phyloP scores from a whole-genome alignment of 2,888 invertebrate species.

The Tetramorium bicarinatum region DNA sequence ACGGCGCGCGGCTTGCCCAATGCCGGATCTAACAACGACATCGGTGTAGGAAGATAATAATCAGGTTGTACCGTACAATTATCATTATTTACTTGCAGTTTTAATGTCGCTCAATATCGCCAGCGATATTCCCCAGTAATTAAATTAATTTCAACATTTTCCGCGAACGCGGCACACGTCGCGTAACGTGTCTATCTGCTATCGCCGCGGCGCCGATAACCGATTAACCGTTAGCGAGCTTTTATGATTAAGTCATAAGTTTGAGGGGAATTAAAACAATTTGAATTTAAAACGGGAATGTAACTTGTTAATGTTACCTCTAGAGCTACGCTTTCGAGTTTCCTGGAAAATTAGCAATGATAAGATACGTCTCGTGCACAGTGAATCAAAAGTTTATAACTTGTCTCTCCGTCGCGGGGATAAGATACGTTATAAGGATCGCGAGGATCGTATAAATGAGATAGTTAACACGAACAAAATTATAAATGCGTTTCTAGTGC shows the following conservation, averaged over 20 bases:
- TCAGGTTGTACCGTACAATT: conserved; percentile 64
- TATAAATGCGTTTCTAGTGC: not conserved
- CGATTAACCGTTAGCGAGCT: not conserved
- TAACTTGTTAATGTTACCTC: not conserved
- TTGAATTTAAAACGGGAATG: not conserved
- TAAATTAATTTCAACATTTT: conserved; percentile 45
- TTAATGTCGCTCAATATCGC: conserved; percentile 53
- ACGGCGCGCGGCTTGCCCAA: conserved; percentile 66
- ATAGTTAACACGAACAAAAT: not conserved
- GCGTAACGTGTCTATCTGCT: not conserved
- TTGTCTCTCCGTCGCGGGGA: not conserved
- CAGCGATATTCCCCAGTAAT: conserved; percentile 49
- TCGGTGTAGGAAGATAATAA: conserved; percentile 72
- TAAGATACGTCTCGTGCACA: not conserved
- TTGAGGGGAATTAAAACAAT: not conserved
- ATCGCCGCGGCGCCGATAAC: not conserved
- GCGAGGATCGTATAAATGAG: not conserved
- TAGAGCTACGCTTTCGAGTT: not conserved
- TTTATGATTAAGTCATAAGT: not conserved
- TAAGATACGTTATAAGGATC: not conserved
- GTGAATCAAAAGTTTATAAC: not conserved
- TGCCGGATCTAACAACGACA: conserved; percentile 75
- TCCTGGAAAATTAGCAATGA: not conserved
- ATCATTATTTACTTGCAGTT: conserved; percentile 64
- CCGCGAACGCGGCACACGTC: conserved; percentile 5